These are phyloP conservation scores for Bombus polaris DNA, from an alignment of 1,140 invertebrate genomes.

Conservation along the genomic window DNA sequence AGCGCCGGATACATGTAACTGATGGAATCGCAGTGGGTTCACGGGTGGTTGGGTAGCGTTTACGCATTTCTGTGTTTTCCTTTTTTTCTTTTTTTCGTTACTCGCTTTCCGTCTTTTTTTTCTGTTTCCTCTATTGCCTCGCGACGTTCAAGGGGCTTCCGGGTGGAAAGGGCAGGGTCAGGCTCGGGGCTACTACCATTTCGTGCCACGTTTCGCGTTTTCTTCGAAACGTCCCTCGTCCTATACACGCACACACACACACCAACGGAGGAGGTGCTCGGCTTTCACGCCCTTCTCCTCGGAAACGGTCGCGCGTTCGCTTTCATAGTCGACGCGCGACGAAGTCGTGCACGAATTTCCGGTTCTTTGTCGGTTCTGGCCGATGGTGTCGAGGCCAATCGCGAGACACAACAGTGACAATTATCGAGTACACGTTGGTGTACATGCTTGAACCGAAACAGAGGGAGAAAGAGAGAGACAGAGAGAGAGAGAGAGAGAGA, in stretches of 20 bases:
- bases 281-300: conserved; percentile 23
- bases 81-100: conserved; percentile 10
- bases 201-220: conserved; percentile 48
- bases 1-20: conserved; percentile 47
- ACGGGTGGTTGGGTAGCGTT: conserved; percentile 28
- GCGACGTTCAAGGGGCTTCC: conserved; percentile 54
- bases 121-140: conserved; percentile 44
- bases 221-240: conserved; percentile 33
- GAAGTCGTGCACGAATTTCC: conserved; percentile 26
- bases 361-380: conserved; percentile 13
- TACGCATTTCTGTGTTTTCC: conserved; percentile 10
- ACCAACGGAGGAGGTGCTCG: background rate
- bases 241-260: background rate
- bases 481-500: background rate
- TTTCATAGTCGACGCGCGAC: conserved; percentile 35
- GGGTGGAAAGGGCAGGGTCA: conserved; percentile 38
- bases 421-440: background rate
- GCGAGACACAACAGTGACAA: background rate
- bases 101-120: conserved; percentile 1
- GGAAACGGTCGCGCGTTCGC: conserved; percentile 36
- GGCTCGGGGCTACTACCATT: conserved; percentile 31
- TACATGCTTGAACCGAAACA: no score
- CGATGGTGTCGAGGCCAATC: background rate
- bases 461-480: no score
- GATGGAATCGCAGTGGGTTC: conserved; percentile 61